phyloP scores from a whole-genome alignment of 2,888 invertebrate genomes.

The Sturmia bella region DNA sequence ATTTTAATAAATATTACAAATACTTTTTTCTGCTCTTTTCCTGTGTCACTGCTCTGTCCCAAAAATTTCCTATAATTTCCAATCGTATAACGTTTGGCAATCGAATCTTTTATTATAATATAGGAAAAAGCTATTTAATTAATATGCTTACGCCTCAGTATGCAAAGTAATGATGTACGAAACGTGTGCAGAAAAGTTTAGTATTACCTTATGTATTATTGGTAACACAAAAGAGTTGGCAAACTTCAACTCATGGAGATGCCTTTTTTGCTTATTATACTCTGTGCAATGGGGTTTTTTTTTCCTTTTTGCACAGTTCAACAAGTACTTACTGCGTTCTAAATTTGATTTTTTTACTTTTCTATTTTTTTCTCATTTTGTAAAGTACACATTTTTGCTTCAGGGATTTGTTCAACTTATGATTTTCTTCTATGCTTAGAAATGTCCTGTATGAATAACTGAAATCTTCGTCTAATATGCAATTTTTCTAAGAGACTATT shows the following conservation, averaged over 20 bases:
- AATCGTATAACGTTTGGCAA: conserved; percentile 19
- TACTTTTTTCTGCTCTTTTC: no score
- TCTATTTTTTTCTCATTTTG: background rate
- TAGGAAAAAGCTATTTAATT: conserved; percentile 24
- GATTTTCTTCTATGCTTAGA: conserved; percentile 4
- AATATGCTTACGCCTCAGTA: conserved; percentile 18
- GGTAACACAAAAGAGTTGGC: background rate
- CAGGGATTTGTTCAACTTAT: conserved; percentile 29
- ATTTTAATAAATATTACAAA: no score
- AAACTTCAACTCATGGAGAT: background rate
- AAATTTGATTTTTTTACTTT: conserved; percentile 14
- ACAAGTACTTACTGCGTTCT: conserved; percentile 45
- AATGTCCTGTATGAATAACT: conserved; percentile 42
- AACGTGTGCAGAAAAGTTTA: background rate
- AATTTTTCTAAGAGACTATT: conserved; percentile 14
- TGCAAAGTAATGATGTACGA: conserved; percentile 27
- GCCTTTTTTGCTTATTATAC: conserved; percentile 36
- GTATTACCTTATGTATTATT: background rate
- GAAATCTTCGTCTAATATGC: conserved; percentile 36
- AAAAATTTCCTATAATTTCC: conserved; percentile 45
- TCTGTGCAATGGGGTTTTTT: background rate
- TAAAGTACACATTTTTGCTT: conserved; percentile 40
- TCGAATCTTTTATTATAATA: conserved; percentile 28
- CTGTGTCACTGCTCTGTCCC: no score
- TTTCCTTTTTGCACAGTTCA: conserved; percentile 9